These are phyloP conservation scores for Temnopleurus reevesii DNA, from an alignment of 53 echinoderm and acorn worm species.

Conservation along the genomic window DNA sequence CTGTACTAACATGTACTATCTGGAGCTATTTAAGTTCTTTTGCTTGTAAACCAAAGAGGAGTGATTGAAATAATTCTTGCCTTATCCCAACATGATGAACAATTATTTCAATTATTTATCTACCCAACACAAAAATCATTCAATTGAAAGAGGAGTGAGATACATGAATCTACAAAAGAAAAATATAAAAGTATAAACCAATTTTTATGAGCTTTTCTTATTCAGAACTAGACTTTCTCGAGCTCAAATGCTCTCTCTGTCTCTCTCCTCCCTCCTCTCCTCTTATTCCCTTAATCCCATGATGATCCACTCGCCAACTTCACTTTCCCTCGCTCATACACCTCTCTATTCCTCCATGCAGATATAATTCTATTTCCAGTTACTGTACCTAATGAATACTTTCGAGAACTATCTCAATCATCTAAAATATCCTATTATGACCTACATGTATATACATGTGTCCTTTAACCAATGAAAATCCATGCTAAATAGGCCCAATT, in stretches of 20 bases:
- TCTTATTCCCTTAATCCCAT: not conserved
- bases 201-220: too few relatives aligned
- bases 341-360: not conserved
- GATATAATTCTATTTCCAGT: not conserved
- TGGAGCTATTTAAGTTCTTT: too few relatives aligned
- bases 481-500: not conserved
- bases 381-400: not conserved
- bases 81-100: not conserved
- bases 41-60: too few relatives aligned
- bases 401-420: not conserved
- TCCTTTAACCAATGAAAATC: not conserved
- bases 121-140: not conserved
- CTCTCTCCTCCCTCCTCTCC: not conserved
- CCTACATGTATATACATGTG: not conserved
- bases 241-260: not conserved
- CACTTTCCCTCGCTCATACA: not conserved
- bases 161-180: too few relatives aligned
- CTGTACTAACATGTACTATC: too few relatives aligned
- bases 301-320: too few relatives aligned
- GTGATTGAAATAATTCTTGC: not conserved
- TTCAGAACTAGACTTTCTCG: too few relatives aligned
- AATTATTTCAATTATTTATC: not conserved
- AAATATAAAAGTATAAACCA: too few relatives aligned
- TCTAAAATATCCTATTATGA: not conserved
- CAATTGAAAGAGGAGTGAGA: too few relatives aligned